Evolutionary conservation across 2,888 invertebrate species (phyloP).

Genomic region (Podabrus alpinus): DNA sequence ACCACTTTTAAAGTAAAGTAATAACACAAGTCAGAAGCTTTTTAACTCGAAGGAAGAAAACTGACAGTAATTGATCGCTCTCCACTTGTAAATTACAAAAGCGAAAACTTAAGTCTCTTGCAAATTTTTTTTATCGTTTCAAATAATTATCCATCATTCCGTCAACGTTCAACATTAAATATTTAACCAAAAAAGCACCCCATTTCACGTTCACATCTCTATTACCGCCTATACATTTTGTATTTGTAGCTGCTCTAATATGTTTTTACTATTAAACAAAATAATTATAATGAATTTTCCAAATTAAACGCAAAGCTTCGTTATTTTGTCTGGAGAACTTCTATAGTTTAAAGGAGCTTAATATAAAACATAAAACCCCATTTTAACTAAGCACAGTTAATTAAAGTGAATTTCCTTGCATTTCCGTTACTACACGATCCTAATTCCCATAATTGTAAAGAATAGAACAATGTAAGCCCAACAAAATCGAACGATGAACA

Average conservation of each 20-base stretch:
- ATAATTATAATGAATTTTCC: background rate
- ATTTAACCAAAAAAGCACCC: conserved; percentile 2
- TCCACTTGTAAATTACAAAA: conserved; percentile 43
- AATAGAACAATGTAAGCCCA: background rate
- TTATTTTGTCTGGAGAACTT: conserved; percentile 8
- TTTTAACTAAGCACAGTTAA: conserved; percentile 20
- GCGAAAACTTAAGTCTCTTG: conserved; percentile 40
- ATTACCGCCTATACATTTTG: background rate
- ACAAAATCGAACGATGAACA: background rate
- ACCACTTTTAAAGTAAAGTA: conserved; percentile 45
- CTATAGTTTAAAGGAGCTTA: conserved; percentile 3
- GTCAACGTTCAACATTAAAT: conserved; percentile 27
- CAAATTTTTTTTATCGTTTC: conserved; percentile 40
- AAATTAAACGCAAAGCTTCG: background rate
- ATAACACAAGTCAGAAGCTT: conserved; percentile 46
- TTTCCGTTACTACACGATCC: conserved; percentile 9
- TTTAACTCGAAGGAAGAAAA: conserved; percentile 41
- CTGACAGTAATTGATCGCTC: conserved; percentile 50
- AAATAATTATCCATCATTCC: conserved; percentile 45
- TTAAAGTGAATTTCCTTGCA: conserved; percentile 23
- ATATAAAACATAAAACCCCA: conserved; percentile 17
- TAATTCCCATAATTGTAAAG: conserved; percentile 1
- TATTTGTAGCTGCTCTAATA: background rate
- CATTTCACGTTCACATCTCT: background rate
- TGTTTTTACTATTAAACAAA: background rate